Evolutionary conservation across 2,888 invertebrate genomes (phyloP).

Genomic region (Tetranychus piercei): DNA sequence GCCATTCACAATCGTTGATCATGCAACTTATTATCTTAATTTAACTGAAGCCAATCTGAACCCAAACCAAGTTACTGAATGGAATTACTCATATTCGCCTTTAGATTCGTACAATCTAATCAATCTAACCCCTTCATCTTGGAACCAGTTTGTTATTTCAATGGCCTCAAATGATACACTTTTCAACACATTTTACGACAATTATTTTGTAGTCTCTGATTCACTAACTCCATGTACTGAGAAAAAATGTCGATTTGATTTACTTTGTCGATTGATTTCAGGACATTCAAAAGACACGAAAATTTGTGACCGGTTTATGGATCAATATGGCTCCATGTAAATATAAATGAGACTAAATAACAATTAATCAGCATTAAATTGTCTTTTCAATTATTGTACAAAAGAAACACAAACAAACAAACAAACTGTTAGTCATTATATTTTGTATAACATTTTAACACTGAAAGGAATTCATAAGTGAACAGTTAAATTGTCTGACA

Average conservation of each 20-base stretch:
- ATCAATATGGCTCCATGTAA: neutral
- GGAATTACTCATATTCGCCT: slow-evolving; percentile 53
- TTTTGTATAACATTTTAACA: neutral
- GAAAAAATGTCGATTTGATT: slow-evolving; percentile 19
- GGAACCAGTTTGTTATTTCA: slow-evolving; percentile 69
- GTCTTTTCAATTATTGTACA: neutral
- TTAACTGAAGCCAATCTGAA: slow-evolving; percentile 63
- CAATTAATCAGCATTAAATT: neutral
- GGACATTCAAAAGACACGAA: slow-evolving; percentile 21
- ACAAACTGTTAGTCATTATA: too few species aligned
- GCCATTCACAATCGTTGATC: slow-evolving; percentile 51
- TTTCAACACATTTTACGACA: slow-evolving; percentile 72
- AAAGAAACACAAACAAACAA: neutral
- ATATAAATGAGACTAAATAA: neutral
- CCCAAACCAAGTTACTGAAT: slow-evolving; percentile 41
- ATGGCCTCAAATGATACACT: slow-evolving; percentile 69
- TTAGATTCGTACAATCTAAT: slow-evolving; percentile 66
- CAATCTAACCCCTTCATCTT: slow-evolving; percentile 65
- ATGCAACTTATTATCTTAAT: slow-evolving; percentile 90
- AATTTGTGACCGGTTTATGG: slow-evolving; percentile 40
- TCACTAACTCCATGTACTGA: slow-evolving; percentile 14
- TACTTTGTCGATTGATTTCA: slow-evolving; percentile 23
- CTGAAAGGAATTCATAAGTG: neutral
- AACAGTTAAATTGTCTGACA: neutral
- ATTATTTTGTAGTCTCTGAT: slow-evolving; percentile 20